Conservation (phyloP, 2,888 invertebrate species). For the Prosopocoilus inquinatus region DNA sequence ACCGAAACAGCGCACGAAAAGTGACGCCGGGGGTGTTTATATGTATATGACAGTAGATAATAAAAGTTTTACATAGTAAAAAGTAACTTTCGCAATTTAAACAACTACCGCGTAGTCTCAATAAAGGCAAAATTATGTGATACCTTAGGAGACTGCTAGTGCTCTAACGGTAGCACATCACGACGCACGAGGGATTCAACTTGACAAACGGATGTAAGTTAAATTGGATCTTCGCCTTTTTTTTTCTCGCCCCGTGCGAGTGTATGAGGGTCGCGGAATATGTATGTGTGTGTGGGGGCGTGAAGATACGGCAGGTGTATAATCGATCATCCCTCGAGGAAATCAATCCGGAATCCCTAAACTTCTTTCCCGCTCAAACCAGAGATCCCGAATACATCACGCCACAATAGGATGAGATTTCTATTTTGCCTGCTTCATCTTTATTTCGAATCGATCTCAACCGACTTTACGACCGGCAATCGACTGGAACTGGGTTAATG, state of each 20-base stretch:
- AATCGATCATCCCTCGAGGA: constrained; percentile 9
- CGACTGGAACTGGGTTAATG: too few species aligned
- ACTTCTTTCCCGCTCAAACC: neutral
- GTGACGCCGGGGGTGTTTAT: too few species aligned
- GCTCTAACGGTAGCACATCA: constrained; percentile 19
- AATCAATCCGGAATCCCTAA: constrained; percentile 10
- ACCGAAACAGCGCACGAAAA: too few species aligned
- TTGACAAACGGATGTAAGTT: constrained; percentile 17
- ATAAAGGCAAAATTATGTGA: constrained; percentile 20
- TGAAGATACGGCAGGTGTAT: neutral
- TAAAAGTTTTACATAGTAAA: too few species aligned
- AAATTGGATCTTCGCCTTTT: constrained; percentile 11
- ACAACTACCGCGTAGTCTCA: constrained; percentile 3
- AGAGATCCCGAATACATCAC: too few species aligned
- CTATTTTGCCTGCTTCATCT: too few species aligned
- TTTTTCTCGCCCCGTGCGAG: neutral
- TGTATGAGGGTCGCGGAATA: too few species aligned
- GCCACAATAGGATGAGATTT: too few species aligned
- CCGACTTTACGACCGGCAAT: too few species aligned
- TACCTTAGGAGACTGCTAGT: constrained; percentile 21
- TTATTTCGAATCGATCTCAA: too few species aligned
- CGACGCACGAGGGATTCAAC: constrained; percentile 17
- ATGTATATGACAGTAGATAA: too few species aligned
- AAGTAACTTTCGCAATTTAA: neutral
- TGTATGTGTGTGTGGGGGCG: too few species aligned